These are phyloP conservation scores for Odontamblyopus lacepedii DNA, from an alignment of 2,797 vertebrate genomes.

Conservation along the genomic window DNA sequence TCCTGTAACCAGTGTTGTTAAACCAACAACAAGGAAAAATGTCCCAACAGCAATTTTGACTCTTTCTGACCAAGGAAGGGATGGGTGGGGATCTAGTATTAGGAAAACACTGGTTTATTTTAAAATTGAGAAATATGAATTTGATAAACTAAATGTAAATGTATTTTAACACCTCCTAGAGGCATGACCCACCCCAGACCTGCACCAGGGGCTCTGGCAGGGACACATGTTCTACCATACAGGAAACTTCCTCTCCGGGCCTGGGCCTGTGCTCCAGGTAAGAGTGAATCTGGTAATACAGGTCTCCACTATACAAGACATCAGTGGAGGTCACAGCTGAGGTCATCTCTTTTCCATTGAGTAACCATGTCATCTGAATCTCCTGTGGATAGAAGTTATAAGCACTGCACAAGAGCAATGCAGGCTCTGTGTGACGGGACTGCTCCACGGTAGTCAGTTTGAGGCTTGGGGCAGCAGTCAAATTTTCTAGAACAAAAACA, in stretches of 20 bases:
- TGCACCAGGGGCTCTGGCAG: slow-evolving; percentile 28
- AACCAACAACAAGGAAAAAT: slow-evolving; percentile 6
- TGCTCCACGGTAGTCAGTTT: slow-evolving; percentile 38
- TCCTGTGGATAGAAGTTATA: slow-evolving; percentile 73
- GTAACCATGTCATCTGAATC: slow-evolving; percentile 65
- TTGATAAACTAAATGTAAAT: neutral
- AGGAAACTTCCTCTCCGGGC: slow-evolving; percentile 62
- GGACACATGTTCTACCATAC: slow-evolving; percentile 63
- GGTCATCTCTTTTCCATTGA: slow-evolving; percentile 39
- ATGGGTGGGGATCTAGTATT: neutral
- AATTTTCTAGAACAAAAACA: neutral
- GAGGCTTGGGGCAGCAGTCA: slow-evolving; percentile 51
- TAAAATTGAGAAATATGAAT: too few relatives aligned
- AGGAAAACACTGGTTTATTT: neutral
- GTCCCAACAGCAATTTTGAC: slow-evolving; percentile 3
- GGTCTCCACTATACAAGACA: slow-evolving; percentile 58
- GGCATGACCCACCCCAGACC: slow-evolving; percentile 58
- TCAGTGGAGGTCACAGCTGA: slow-evolving; percentile 27
- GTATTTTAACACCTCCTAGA: neutral
- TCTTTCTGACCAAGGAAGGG: neutral
- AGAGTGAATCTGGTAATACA: slow-evolving; percentile 69
- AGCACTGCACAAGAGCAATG: slow-evolving; percentile 73
- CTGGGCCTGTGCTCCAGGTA: slow-evolving; percentile 56
- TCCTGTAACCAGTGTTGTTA: slow-evolving; percentile 6
- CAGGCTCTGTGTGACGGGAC: slow-evolving; percentile 30